phyloP scores from a whole-genome alignment of 2,113 vertebrate species.

The Phyllostomus discolor region DNA sequence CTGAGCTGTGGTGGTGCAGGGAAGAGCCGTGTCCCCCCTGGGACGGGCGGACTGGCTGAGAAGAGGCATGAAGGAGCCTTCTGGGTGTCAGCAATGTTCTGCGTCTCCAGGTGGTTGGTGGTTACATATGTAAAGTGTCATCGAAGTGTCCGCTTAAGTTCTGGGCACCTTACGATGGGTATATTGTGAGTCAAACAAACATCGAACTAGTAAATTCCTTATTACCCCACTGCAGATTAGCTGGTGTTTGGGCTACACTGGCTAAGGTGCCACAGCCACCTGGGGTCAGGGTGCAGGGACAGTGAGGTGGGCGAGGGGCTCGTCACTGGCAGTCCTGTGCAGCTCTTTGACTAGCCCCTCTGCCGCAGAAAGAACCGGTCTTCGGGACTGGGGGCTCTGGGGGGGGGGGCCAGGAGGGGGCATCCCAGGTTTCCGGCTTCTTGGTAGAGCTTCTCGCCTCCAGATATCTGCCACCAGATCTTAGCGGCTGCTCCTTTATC shows the following conservation, averaged over 20 bases:
- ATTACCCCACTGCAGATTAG: background rate
- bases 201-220: background rate
- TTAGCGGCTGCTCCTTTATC: background rate
- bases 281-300: background rate
- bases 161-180: background rate
- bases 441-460: background rate
- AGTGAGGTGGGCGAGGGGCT: background rate
- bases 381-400: background rate
- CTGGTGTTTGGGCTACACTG: background rate
- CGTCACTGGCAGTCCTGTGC: background rate
- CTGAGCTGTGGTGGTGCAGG: background rate
- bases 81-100: background rate
- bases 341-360: background rate
- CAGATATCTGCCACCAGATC: background rate
- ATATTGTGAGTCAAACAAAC: background rate
- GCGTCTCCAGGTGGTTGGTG: background rate
- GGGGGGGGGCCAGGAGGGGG: background rate
- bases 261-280: background rate
- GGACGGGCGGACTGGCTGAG: background rate
- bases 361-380: background rate
- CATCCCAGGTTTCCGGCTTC: background rate
- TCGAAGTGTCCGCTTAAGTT: background rate
- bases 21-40: background rate
- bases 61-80: background rate
- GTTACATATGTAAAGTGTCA: background rate